phyloP scores from a whole-genome alignment of 2,113 vertebrate genomes.

The Delphinapterus leucas region DNA sequence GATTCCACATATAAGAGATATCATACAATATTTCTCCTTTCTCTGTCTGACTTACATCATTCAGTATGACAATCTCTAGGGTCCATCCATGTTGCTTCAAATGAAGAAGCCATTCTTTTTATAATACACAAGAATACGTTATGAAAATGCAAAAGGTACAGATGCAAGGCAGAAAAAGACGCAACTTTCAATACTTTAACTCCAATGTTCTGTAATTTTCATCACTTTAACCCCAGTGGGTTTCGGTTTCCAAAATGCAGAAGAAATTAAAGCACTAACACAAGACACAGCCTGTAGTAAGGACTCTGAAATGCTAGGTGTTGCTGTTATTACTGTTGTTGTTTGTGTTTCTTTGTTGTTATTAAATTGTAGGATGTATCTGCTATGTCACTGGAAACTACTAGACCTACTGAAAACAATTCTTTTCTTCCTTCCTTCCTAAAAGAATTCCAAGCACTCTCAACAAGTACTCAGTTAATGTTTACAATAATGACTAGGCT shows the following conservation, averaged over 20 bases:
- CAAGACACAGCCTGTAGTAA: background rate
- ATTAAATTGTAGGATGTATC: background rate
- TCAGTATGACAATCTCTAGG: too few species aligned
- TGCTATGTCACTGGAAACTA: background rate
- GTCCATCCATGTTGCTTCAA: too few species aligned
- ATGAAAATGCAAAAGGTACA: background rate
- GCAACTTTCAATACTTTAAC: background rate
- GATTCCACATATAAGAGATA: too few species aligned
- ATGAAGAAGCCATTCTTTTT: background rate
- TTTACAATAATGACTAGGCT: background rate
- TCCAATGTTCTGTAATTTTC: background rate
- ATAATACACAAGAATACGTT: background rate
- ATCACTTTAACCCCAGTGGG: background rate
- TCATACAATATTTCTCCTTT: too few species aligned
- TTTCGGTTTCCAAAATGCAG: background rate
- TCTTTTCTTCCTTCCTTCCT: background rate
- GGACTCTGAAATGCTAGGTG: background rate
- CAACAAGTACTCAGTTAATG: background rate
- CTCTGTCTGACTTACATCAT: too few species aligned
- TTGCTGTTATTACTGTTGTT: background rate
- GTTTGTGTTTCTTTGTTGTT: background rate
- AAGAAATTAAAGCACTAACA: background rate
- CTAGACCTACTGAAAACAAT: background rate
- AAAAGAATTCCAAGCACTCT: conserved; percentile 28
- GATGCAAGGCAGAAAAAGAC: background rate